Conservation (phyloP, 2,888 invertebrate genomes). For the Cabera pusaria region DNA sequence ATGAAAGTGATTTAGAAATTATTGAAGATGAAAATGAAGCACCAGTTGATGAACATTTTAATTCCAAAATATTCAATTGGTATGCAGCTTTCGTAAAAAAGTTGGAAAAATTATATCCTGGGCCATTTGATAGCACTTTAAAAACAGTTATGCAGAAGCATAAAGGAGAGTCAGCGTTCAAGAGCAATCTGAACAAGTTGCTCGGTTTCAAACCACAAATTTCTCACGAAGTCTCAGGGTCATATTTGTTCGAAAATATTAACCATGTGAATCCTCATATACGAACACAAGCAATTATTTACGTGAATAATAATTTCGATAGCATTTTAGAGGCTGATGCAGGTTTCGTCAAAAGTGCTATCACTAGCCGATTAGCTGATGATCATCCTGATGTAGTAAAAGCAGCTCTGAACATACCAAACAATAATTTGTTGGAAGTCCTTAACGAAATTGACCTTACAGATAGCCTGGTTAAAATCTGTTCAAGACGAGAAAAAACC, state of each 20-base stretch:
- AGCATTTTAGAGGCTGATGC: conserved; percentile 75
- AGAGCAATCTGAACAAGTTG: conserved; percentile 70
- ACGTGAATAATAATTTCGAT: conserved; percentile 81
- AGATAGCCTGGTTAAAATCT: conserved; percentile 73
- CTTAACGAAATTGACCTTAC: conserved; percentile 71
- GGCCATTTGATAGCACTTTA: conserved; percentile 87
- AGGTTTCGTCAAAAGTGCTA: conserved; percentile 85
- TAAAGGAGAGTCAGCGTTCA: too few relatives aligned
- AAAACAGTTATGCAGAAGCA: conserved; percentile 70
- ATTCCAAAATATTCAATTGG: conserved; percentile 72
- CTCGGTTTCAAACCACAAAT: conserved; percentile 82
- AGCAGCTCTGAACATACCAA: conserved; percentile 76
- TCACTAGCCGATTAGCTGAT: conserved; percentile 87
- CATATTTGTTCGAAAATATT: conserved; percentile 86
- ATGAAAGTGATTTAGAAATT: conserved; percentile 74
- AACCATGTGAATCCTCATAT: conserved; percentile 87
- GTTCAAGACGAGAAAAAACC: conserved; percentile 64
- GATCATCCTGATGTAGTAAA: conserved; percentile 85
- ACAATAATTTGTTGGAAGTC: conserved; percentile 57
- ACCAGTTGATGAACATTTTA: conserved; percentile 29
- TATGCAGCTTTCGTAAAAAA: conserved; percentile 81
- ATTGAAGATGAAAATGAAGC: conserved; percentile 58
- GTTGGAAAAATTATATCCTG: conserved; percentile 88
- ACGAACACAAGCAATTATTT: conserved; percentile 86
- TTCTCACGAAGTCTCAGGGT: conserved; percentile 74